These are phyloP conservation scores for Beroe forskalii DNA, from an alignment of 37 sponge, comb jelly and placozoan species.

Conservation along the genomic window DNA sequence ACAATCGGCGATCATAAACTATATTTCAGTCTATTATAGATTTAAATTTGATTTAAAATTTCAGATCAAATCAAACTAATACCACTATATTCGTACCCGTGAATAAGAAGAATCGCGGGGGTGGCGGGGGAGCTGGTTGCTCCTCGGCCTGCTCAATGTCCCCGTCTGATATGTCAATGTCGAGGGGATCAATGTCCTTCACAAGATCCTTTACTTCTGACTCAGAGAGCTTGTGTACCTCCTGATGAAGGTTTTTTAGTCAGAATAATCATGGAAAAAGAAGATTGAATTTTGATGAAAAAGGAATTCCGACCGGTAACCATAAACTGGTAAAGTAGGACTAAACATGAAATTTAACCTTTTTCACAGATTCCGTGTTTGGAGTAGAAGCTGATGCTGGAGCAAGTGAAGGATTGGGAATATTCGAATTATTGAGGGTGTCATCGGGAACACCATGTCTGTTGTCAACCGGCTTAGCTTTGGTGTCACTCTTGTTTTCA, in stretches of 20 bases:
- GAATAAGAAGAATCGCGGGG: background rate
- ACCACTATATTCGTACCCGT: too few species aligned
- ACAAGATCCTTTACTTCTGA: background rate
- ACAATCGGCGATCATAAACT: too few species aligned
- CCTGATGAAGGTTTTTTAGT: too few species aligned
- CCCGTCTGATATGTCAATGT: background rate
- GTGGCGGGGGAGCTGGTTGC: background rate
- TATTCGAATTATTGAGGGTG: slow-evolving; percentile 30
- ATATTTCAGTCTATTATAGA: too few species aligned
- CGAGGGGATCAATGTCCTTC: background rate
- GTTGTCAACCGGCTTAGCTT: background rate
- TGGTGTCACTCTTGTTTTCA: background rate
- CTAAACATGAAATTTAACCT: too few species aligned
- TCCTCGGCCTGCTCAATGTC: background rate
- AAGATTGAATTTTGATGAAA: too few species aligned
- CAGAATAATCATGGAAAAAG: too few species aligned
- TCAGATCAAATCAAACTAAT: too few species aligned
- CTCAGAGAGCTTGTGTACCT: background rate
- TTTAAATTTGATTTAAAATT: too few species aligned
- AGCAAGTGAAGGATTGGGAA: slow-evolving; percentile 15
- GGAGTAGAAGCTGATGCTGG: slow-evolving; percentile 4
- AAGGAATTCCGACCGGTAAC: too few species aligned
- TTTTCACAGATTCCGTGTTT: background rate
- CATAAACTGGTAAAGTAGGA: too few species aligned
- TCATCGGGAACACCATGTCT: background rate